These are phyloP conservation scores for Cynopterus sphinx DNA, from an alignment of 2,797 vertebrate species.

Conservation along the genomic window DNA sequence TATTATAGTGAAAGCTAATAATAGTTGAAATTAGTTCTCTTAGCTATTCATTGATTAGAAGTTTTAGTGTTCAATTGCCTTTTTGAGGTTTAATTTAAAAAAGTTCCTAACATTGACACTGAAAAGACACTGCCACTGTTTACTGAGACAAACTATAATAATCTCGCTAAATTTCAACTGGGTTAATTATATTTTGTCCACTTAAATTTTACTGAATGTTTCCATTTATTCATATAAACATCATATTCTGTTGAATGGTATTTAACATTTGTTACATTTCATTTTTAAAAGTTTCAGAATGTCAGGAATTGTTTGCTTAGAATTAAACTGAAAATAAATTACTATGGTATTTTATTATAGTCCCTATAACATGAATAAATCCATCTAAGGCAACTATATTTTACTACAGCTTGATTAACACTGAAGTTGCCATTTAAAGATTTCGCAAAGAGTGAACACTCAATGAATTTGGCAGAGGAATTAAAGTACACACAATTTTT, in stretches of 20 bases:
- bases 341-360: background rate
- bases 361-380: background rate
- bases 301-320: conserved; percentile 25
- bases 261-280: background rate
- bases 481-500: background rate
- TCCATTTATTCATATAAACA: background rate
- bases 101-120: conserved; percentile 1
- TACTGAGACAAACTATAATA: background rate
- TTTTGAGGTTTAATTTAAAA: conserved; percentile 33
- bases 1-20: background rate
- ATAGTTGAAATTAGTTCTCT: conserved; percentile 32
- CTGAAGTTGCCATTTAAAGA: background rate
- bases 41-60: background rate
- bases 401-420: background rate
- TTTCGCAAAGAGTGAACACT: background rate
- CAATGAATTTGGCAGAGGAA: background rate
- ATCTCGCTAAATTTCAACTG: conserved; percentile 28
- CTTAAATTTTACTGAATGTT: conserved; percentile 33
- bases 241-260: background rate
- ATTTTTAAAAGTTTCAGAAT: background rate
- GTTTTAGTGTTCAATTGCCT: background rate
- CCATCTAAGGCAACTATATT: background rate
- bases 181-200: conserved; percentile 36
- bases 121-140: background rate
- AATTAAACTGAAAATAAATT: conserved; percentile 36